Base-by-base conservation (phyloP, 2,797 vertebrate species). In the Hemibagrus guttatus region DNA sequence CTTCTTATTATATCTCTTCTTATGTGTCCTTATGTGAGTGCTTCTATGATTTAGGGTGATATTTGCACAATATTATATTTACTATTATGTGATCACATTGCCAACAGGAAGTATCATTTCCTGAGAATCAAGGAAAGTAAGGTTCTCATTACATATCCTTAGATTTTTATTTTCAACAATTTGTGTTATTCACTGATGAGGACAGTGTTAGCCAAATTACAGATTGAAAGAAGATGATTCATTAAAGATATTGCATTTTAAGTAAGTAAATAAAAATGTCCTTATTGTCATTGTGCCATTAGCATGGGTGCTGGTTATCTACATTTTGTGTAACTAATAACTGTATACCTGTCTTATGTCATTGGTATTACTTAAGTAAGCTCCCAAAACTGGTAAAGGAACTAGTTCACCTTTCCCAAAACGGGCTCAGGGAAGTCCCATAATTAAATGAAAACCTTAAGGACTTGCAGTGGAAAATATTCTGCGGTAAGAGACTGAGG, bases 391-490 rank as follows among this genome's bases (percentile, higher is more conserved):
- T 6, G 11, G 16, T 64, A 75, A 72, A 72, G 13, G 1, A 83
- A 58, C 31, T 7, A n/a, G n/a, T 35, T 54, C 59, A 76, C 28
- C 54, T 58, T 31, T 58, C 75, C 28, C 59, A 66, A 83, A 19
- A 9, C 46, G 19, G 23, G 13, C 16, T 46, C 21, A 39, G 66
- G 78, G 72, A 82, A 46, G 26, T 42, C 8, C 11, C 17, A 42
- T 14, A 23, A 58, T 84, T 69, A 35, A 78, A 19, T 76, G 68
- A 59, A 71, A 71, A 71, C 46, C 49, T 39, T 26, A 71, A 83
- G 64, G n/a, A 56, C 31, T 39, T 56, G 35, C 72, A 83, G 52
- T 4, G 69, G 74, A n/a, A 78, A 87, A 72, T 16, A 12, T 80
- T 84, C 56, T 71, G 58, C 66, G 58, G 42, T 58, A 19, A 58